Conservation (phyloP, 2,113 vertebrate species). For the Notothenia coriiceps region DNA sequence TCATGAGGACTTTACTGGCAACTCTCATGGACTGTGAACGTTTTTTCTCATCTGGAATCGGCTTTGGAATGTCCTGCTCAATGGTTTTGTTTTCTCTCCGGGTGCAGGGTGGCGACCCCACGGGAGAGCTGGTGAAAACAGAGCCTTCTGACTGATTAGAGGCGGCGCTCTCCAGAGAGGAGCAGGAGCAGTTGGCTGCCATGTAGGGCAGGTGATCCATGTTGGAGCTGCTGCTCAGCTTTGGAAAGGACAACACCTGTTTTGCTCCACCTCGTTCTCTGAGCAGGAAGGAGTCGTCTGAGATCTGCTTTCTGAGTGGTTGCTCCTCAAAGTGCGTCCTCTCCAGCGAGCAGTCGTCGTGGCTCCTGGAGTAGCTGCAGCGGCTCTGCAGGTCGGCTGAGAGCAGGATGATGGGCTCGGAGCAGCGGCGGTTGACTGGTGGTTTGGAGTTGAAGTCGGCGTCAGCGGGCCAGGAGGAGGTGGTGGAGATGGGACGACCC, state of each 20-base stretch:
- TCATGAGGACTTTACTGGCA: conserved; percentile 77
- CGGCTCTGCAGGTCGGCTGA: conserved; percentile 59
- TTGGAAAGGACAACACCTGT: conserved; percentile 61
- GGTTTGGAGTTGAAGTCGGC: conserved; percentile 66
- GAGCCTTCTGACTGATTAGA: conserved; percentile 87
- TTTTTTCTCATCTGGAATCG: conserved; percentile 81
- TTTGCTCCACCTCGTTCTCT: conserved; percentile 31
- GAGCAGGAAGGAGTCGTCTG: conserved; percentile 83
- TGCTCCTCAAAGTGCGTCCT: conserved; percentile 70
- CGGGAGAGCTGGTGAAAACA: conserved; percentile 88
- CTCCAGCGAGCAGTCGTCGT: conserved; percentile 84
- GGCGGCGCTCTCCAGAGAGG: conserved; percentile 86
- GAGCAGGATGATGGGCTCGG: conserved; percentile 87
- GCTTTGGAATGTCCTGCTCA: conserved; percentile 57
- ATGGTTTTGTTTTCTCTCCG: conserved; percentile 76
- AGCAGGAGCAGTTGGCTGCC: conserved; percentile 70
- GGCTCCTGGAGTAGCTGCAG: conserved; percentile 86
- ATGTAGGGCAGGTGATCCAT: conserved; percentile 30
- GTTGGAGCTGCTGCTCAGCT: conserved; percentile 64
- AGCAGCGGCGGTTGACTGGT: conserved; percentile 86
- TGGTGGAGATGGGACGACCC: conserved; percentile 9
- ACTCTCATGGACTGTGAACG: conserved; percentile 87
- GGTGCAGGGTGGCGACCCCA: conserved; percentile 85
- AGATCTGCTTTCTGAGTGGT: conserved; percentile 82
- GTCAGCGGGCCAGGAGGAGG: conserved; percentile 64